A percentile compares a stretch with the other conserved stretches of the same genome.
phyloP scores from a whole-genome alignment of 2,888 invertebrate genomes.

The Perithous albicinctus region DNA sequence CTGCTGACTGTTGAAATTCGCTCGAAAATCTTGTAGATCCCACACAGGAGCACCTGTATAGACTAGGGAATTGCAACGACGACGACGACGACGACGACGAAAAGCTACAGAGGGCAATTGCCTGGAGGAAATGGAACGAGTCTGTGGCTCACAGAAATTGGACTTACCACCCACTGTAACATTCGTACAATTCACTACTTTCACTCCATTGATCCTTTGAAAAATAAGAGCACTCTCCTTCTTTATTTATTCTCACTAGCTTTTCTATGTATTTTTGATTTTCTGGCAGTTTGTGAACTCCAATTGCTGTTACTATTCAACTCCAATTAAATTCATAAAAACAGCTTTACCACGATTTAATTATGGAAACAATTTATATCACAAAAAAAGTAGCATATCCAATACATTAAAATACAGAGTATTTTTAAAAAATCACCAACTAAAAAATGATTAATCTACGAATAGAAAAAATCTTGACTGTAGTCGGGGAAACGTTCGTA shows the following conservation, averaged over 20 bases:
- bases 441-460: too few relatives aligned
- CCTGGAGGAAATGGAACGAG: conserved; percentile 12
- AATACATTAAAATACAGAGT: too few relatives aligned
- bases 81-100: conserved; percentile 14
- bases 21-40: conserved; percentile 44
- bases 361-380: too few relatives aligned
- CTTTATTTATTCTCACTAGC: neutral
- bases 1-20: conserved; percentile 51
- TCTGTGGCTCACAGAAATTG: conserved; percentile 16
- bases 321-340: too few relatives aligned
- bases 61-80: conserved; percentile 10
- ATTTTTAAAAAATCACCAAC: too few relatives aligned
- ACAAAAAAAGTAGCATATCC: too few relatives aligned
- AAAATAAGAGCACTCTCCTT: conserved; percentile 3
- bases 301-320: too few relatives aligned
- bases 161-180: conserved; percentile 5
- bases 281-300: neutral
- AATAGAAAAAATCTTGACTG: too few relatives aligned
- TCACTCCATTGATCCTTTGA: conserved; percentile 37
- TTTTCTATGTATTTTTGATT: neutral
- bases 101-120: conserved; percentile 18
- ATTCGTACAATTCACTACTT: conserved; percentile 21
- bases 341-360: too few relatives aligned
- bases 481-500: too few relatives aligned
- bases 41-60: conserved; percentile 12